Base-by-base conservation (phyloP, 2,888 invertebrate genomes). In the Aphodius sticticus region DNA sequence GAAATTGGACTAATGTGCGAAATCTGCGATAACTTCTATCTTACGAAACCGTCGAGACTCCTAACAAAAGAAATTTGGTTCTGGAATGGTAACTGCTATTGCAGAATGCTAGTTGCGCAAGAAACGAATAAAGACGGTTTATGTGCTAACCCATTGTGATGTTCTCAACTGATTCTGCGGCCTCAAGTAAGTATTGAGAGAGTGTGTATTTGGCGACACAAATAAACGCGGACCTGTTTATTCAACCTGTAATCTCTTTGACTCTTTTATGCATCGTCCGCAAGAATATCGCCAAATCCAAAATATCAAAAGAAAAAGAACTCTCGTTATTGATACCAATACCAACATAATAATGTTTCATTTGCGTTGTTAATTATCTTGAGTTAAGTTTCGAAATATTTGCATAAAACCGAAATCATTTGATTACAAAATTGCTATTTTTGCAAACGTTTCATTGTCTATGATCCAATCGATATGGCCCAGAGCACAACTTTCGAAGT, bases 1-100 rank as follows among this genome's bases (percentile, higher is more conserved):
- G 53, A 53, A 53, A 53, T 12, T 53, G 53, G 53, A 53, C 9
- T 53, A 53, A 53, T 12, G 53, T 53, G 53, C 53, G 53, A 53
- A 53, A 53, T 53, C 53, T 53, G 53, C 53, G 2, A 53, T 53
- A 53, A 53, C 7, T 53, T 53, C 53, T 12, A 53, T 12, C 53
- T 53, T 53, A 53, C 53, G 53, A 53, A 53, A 53, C 9, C 7
- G 12, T 53, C 53, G 12, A 53, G 12, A 53, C 53, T 53, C 53
- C 53, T 12, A 53, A 53, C 53, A 53, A 53, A 53, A 12, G 53
- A 53, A 53, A 53, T 53, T 53, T 53, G 53, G 53, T 53, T 53
- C 53, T 53, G 53, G 53, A 53, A 53, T 53, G 53, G 53, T 53
- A 53, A 53, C 53, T 53, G 53, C 53, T 53, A 53, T 53, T 53